These are phyloP conservation scores for Enteromius viviparus DNA, from an alignment of 2,797 vertebrate genomes.

Conservation along the genomic window DNA sequence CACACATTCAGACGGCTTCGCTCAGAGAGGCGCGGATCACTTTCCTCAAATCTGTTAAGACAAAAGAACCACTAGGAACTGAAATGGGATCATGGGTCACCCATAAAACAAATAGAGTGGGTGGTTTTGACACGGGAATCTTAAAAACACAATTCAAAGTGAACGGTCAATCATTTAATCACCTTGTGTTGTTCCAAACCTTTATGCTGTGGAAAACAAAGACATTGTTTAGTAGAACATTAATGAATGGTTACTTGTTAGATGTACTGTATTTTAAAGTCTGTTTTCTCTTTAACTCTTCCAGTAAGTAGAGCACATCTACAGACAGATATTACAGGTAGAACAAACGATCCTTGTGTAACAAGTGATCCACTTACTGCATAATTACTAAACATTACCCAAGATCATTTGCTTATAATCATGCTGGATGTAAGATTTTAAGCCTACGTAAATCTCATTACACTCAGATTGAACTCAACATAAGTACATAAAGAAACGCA, in stretches of 20 bases:
- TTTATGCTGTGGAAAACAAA: neutral
- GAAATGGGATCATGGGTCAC: neutral
- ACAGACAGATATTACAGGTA: neutral
- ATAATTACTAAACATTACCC: conserved; percentile 3
- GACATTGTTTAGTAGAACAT: neutral
- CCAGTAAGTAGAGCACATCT: neutral
- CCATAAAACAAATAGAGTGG: neutral
- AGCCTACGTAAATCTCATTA: neutral
- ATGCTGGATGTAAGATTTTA: neutral
- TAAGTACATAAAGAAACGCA: neutral
- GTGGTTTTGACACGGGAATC: neutral
- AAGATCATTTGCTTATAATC: conserved; percentile 2
- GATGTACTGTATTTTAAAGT: neutral
- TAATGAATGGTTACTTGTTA: neutral
- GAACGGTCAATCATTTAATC: neutral
- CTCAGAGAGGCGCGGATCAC: conserved; percentile 17
- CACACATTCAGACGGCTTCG: conserved; percentile 63
- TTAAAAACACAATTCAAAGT: neutral
- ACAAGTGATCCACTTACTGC: neutral
- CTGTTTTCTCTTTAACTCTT: too few relatives aligned
- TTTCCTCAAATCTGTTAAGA: neutral
- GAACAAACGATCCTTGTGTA: neutral
- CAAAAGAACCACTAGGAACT: neutral
- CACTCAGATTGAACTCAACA: neutral
- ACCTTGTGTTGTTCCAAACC: neutral